These are phyloP conservation scores for Cololabis saira DNA, from an alignment of 2,113 vertebrate species.

Conservation along the genomic window DNA sequence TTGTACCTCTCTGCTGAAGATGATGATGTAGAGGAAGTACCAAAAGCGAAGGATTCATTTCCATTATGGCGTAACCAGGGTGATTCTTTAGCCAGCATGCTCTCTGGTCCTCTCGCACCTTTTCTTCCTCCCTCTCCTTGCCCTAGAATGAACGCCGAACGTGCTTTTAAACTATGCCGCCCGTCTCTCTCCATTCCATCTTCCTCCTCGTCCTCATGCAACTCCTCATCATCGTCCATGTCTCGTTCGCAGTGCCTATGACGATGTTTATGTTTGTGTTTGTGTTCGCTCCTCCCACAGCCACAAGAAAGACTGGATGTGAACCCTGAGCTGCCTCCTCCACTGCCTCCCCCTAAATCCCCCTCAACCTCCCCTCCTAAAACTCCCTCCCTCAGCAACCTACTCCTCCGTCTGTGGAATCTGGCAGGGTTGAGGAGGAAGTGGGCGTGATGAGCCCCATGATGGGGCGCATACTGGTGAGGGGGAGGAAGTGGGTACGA, in stretches of 20 bases:
- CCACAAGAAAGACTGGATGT: constrained; percentile 87
- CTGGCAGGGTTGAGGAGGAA: constrained; percentile 94
- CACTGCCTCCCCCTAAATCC: constrained; percentile 69
- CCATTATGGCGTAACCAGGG: constrained; percentile 65
- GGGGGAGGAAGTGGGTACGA: constrained; percentile 79
- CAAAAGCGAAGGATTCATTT: constrained; percentile 53
- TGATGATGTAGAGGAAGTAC: constrained; percentile 32
- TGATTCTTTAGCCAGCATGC: constrained; percentile 57
- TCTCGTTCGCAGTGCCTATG: constrained; percentile 67
- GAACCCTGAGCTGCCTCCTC: constrained; percentile 85
- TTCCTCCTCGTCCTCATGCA: constrained; percentile 66
- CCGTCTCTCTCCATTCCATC: constrained; percentile 47
- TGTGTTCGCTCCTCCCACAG: constrained; percentile 87
- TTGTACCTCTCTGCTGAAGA: constrained; percentile 69
- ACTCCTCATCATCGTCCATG: constrained; percentile 65
- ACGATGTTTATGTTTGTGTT: constrained; percentile 76
- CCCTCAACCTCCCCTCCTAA: constrained; percentile 78
- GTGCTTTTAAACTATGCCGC: constrained; percentile 36
- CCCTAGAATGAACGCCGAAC: constrained; percentile 57
- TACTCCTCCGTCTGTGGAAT: constrained; percentile 94
- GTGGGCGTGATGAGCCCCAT: constrained; percentile 85
- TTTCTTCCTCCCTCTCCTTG: constrained; percentile 60
- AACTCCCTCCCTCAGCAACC: constrained; percentile 89
- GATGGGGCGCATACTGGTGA: constrained; percentile 76
- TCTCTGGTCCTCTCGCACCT: constrained; percentile 46